phyloP scores from a whole-genome alignment of 2,888 invertebrate species.

The Hartigia nigra region DNA sequence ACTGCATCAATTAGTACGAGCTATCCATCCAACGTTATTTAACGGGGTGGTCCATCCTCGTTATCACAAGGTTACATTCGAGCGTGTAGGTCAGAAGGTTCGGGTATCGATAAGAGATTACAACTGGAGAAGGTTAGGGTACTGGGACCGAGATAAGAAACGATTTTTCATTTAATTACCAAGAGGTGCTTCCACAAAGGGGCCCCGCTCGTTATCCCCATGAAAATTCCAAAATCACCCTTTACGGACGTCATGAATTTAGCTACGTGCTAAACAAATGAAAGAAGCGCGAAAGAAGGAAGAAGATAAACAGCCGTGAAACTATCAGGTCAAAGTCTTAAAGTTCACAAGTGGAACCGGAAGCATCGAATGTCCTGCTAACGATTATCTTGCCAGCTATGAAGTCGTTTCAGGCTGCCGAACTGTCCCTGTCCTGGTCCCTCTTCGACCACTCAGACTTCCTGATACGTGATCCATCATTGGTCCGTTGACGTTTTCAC shows the following conservation, averaged over 20 bases:
- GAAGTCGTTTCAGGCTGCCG: background rate
- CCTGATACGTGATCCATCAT: constrained; percentile 20
- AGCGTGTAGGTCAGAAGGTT: background rate
- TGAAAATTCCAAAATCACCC: background rate
- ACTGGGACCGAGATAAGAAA: background rate
- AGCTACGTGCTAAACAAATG: background rate
- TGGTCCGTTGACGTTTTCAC: constrained; percentile 16
- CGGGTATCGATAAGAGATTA: background rate
- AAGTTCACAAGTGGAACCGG: background rate
- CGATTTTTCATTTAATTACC: background rate
- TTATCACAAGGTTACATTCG: background rate
- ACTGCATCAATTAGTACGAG: background rate
- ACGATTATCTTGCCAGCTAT: background rate
- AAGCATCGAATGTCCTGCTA: background rate
- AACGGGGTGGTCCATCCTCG: background rate
- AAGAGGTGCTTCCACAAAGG: background rate
- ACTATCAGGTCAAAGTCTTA: too few species aligned
- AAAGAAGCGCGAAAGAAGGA: background rate
- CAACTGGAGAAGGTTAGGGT: background rate
- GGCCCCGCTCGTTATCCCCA: background rate
- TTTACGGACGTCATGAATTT: background rate
- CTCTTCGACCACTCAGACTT: background rate
- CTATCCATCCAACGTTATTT: background rate
- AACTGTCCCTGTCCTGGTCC: background rate
- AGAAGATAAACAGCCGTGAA: background rate